Conservation (phyloP, 2,888 invertebrate species). For the Euzetes globulus region DNA sequence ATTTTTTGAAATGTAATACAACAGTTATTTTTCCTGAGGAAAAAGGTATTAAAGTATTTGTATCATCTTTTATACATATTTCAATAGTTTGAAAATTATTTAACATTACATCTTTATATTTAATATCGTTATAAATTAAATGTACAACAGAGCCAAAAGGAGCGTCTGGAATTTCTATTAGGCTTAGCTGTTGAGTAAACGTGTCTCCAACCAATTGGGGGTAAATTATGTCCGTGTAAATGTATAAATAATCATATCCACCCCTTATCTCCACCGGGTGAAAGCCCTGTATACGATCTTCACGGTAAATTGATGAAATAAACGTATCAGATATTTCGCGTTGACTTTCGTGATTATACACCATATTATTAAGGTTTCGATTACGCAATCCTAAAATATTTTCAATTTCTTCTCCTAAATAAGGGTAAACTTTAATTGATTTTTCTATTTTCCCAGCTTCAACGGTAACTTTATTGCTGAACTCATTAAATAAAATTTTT, state of each 20-base stretch:
- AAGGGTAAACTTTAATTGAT: background rate
- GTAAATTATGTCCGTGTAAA: slow-evolving; percentile 7
- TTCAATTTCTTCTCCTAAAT: background rate
- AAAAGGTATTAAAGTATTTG: background rate
- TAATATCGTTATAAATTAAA: background rate
- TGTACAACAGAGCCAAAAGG: background rate
- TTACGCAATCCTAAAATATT: background rate
- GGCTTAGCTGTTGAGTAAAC: background rate
- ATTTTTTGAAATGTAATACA: slow-evolving; percentile 24
- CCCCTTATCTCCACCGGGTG: slow-evolving; percentile 11
- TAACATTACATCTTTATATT: background rate
- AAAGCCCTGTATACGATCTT: background rate
- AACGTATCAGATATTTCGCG: too few relatives aligned
- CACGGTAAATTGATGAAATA: background rate
- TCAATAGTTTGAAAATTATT: slow-evolving; percentile 26
- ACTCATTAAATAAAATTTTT: background rate
- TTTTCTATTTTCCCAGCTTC: background rate
- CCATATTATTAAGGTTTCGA: background rate
- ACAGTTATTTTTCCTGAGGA: background rate
- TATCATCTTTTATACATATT: slow-evolving; percentile 25
- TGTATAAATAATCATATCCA: background rate
- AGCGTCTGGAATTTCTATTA: background rate
- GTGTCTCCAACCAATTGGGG: background rate
- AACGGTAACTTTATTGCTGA: background rate
- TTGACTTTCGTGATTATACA: background rate